Conservation (phyloP, 2,888 invertebrate genomes). For the Odontocerum albicorne region DNA sequence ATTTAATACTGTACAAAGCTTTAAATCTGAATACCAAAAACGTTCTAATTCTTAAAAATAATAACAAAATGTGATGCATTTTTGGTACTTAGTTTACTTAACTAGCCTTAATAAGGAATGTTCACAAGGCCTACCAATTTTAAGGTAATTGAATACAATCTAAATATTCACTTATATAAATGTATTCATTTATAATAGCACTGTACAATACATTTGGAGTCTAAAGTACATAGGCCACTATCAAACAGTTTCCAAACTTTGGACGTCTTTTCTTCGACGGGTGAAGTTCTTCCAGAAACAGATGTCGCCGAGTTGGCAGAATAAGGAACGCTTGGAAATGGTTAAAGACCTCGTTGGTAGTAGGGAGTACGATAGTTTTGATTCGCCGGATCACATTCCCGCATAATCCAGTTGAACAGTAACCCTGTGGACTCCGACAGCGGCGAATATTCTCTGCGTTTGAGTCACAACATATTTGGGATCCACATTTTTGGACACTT, state of each 20-base stretch:
- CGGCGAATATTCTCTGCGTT: conserved; percentile 92
- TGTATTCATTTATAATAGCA: conserved; percentile 16
- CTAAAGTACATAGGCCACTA: conserved; percentile 12
- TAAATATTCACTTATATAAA: conserved; percentile 13
- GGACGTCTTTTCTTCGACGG: background rate
- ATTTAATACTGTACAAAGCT: no score
- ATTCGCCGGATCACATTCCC: conserved; percentile 62
- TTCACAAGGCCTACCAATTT: conserved; percentile 14
- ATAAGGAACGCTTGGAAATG: background rate
- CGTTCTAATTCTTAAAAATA: no score
- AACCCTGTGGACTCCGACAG: conserved; percentile 87
- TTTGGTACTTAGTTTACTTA: background rate
- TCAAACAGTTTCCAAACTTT: conserved; percentile 14
- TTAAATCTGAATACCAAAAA: no score
- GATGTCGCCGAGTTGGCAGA: background rate
- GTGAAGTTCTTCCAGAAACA: conserved; percentile 5
- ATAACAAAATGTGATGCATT: background rate
- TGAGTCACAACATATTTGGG: conserved; percentile 90
- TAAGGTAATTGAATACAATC: background rate
- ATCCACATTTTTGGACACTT: conserved; percentile 92
- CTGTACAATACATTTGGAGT: conserved; percentile 5
- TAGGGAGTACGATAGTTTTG: conserved; percentile 4
- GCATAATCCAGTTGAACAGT: conserved; percentile 94
- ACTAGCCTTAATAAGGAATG: conserved; percentile 9
- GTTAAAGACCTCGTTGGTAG: background rate